Conservation (phyloP, 2,888 invertebrate genomes). For the Alentia gelatinosa region DNA sequence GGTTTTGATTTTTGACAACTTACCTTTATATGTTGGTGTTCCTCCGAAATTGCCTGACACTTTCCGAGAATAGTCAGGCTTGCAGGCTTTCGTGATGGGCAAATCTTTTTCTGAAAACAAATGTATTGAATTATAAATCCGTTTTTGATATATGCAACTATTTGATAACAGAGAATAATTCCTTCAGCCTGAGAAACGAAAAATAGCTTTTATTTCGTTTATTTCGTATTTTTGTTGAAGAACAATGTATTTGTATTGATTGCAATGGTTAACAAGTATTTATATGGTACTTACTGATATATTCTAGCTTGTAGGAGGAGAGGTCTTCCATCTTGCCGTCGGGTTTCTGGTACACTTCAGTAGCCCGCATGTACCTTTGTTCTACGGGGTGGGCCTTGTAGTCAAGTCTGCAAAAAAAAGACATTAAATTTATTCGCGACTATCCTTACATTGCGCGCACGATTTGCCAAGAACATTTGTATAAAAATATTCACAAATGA, state of each 20-base stretch:
- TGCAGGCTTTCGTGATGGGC: conserved; percentile 71
- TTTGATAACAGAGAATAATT: background rate
- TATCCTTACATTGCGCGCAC: no score
- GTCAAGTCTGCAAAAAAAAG: conserved; percentile 72
- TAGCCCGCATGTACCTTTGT: conserved; percentile 64
- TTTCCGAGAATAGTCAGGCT: conserved; percentile 70
- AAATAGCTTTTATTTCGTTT: no score
- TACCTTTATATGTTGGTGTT: conserved; percentile 79
- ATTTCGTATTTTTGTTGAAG: background rate
- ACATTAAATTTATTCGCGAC: no score
- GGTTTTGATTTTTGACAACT: no score
- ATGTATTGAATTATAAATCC: background rate
- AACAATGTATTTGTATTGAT: background rate
- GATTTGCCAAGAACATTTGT: no score
- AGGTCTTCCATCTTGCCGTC: conserved; percentile 72
- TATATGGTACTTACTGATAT: conserved; percentile 68
- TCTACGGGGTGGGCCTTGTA: conserved; percentile 75
- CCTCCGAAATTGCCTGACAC: conserved; percentile 78
- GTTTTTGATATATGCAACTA: background rate
- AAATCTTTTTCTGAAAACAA: conserved; percentile 63
- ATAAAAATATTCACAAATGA: no score
- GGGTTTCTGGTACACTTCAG: conserved; percentile 73
- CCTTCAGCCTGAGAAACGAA: background rate
- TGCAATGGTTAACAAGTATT: background rate
- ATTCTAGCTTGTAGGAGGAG: conserved; percentile 77